Conservation (phyloP, 2,888 invertebrate species). For the Tipula vernalis region DNA sequence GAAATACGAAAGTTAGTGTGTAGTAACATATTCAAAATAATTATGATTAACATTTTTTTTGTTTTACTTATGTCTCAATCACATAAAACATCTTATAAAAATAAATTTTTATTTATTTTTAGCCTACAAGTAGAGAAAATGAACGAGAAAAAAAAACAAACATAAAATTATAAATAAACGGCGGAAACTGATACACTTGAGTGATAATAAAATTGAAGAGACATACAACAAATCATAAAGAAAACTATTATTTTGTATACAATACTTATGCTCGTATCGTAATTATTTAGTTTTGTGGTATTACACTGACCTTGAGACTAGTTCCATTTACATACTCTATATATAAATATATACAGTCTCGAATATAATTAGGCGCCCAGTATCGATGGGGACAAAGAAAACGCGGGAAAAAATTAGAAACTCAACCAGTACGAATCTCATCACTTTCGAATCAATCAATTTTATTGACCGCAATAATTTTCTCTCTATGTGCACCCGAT, state of each 20-base stretch:
- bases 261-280: neutral
- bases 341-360: neutral
- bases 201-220: slow-evolving; percentile 4
- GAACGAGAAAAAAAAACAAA: neutral
- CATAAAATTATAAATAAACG: neutral
- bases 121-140: neutral
- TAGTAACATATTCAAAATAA: neutral
- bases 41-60: neutral
- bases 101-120: neutral
- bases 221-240: neutral
- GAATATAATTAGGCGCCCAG: neutral
- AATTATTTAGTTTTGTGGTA: neutral
- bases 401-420: no score
- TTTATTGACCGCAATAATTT: neutral
- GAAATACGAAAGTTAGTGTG: neutral
- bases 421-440: no score
- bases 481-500: neutral
- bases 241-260: neutral
- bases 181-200: neutral
- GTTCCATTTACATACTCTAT: neutral
- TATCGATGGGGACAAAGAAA: neutral
- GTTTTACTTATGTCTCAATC: neutral
- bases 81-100: neutral
- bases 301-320: neutral
- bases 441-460: neutral